Evolutionary conservation across 2,797 vertebrate species (phyloP).

Genomic region (Phalloptychus januarius): DNA sequence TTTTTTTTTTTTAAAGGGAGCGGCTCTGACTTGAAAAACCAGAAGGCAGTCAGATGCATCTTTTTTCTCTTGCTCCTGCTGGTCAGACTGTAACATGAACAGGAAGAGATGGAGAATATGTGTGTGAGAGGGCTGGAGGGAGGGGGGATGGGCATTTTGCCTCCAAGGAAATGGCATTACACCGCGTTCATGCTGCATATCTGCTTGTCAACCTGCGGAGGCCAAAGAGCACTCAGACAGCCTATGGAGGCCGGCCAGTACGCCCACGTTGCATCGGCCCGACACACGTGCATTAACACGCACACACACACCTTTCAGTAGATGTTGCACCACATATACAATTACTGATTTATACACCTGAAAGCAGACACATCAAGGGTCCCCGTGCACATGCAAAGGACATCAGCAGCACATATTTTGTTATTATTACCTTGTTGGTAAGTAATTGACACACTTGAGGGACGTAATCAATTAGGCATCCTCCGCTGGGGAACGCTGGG

Average conservation of each 20-base stretch:
- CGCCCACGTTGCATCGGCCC: constrained; percentile 61
- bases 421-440: constrained; percentile 97
- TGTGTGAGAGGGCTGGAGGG: constrained; percentile 18
- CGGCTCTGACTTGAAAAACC: constrained; percentile 24
- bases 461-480: constrained; percentile 98
- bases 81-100: constrained; percentile 52
- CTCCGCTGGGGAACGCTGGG: constrained; percentile 94
- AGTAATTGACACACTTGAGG: constrained; percentile 97
- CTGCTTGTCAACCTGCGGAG: constrained; percentile 76
- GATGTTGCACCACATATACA: constrained; percentile 24
- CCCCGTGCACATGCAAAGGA: background rate
- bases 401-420: background rate
- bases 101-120: constrained; percentile 29
- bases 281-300: constrained; percentile 49
- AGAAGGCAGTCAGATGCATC: constrained; percentile 31
- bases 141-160: constrained; percentile 42
- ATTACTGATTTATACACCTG: constrained; percentile 29
- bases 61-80: constrained; percentile 18
- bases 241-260: constrained; percentile 68
- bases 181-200: constrained; percentile 58
- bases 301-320: constrained; percentile 23
- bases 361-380: constrained; percentile 13
- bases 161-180: constrained; percentile 66
- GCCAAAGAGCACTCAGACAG: constrained; percentile 59
- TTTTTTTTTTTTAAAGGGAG: background rate